These are phyloP conservation scores for Tetrax tetrax DNA, from an alignment of 2,113 vertebrate genomes.

Conservation along the genomic window DNA sequence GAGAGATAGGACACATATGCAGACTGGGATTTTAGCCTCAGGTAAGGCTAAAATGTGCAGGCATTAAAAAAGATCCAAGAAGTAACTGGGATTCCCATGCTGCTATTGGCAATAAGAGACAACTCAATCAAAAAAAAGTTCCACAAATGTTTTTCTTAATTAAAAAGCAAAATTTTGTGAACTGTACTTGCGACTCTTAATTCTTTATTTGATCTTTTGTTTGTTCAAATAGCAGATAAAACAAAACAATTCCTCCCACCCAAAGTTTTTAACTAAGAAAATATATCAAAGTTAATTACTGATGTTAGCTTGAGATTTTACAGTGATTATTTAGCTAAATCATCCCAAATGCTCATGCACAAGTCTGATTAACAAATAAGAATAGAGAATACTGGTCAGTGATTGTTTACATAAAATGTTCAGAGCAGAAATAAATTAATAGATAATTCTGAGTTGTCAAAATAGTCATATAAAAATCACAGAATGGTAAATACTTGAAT, in stretches of 20 bases:
- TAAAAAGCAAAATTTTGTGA: background rate
- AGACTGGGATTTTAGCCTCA: background rate
- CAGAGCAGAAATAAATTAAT: background rate
- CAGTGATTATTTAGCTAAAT: background rate
- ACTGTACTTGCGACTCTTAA: background rate
- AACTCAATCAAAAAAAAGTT: background rate
- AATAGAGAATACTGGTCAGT: background rate
- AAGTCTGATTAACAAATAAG: background rate
- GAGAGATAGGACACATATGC: background rate
- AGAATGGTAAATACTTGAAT: background rate
- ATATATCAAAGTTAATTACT: background rate
- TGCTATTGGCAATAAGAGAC: background rate
- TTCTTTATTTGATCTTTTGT: background rate
- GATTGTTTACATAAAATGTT: background rate
- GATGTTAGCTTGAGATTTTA: background rate
- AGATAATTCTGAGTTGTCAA: background rate
- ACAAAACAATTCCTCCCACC: rapidly evolving
- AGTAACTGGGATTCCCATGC: background rate
- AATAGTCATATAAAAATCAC: background rate
- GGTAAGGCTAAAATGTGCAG: background rate
- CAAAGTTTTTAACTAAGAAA: background rate
- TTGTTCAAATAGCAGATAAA: background rate
- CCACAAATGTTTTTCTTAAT: background rate
- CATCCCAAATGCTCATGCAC: background rate
- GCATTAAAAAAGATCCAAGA: background rate